Evolutionary conservation across 2,113 vertebrate genomes (phyloP), one percentile per base, ranked within the genome.

Genomic region (Megatriorchis doriae): DNA sequence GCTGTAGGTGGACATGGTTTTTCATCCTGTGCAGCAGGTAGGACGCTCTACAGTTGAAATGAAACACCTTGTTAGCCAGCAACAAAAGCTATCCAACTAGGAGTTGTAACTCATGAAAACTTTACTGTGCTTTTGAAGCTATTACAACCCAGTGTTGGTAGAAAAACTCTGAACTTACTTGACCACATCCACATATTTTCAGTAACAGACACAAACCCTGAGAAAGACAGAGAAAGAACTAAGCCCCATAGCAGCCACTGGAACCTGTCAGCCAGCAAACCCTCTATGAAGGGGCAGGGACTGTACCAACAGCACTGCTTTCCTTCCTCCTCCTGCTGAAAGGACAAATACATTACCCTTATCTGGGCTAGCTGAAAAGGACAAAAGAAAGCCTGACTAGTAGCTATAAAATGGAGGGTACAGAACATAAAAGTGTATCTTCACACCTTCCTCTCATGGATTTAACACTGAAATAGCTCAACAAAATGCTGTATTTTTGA

Each of bases 21-120:
- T 43, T 99, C 99, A 31, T 99, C 99, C 97, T 99, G 99, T 77
- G 98, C 93, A 25, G 98, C 89, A 63, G 98, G 98, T 63, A 98
- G 90, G 27, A 99, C 98, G 13, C 98, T 99, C 99, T 99, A 52
- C 27, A 73, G 92, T 79, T 66, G 82, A 93, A 92, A 96, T 9
- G 55, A 80, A 91, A 95, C 56, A 93, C 19, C 36, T 58, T 38
- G 81, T 97, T 82, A 90, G 87, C 52, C 81, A 94, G 67, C 34
- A 95, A 90, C 74, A 66, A 84, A 66, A 93, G 56, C 55, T 32
- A 95, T 58, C 81, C 81, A 81, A 73, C 2, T 4, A 66, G 62
- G 26, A 71, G 48, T 0, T 87, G 77, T 72, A 50, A 95, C 62
- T 82, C 73, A 43, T 94, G 93, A 95, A 91, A 96, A 81, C 93